Evolutionary conservation across 2,797 vertebrate species (phyloP).

Genomic region (Sebastes matsubarae): DNA sequence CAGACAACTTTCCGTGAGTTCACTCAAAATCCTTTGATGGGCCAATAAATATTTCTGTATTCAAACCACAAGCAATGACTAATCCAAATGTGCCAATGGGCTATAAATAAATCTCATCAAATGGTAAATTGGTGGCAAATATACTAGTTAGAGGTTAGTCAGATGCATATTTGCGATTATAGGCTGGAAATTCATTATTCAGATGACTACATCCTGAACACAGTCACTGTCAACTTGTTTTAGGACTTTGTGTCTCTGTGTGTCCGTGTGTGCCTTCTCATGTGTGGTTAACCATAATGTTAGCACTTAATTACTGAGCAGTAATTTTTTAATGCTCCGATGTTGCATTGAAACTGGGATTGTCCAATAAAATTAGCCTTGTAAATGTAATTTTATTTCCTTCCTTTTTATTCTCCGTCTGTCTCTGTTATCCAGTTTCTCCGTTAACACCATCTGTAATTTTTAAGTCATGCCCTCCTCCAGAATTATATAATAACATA

Average conservation of each 20-base stretch:
- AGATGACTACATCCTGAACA: neutral
- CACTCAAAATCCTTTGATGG: neutral
- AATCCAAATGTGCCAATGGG: neutral
- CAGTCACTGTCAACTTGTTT: neutral
- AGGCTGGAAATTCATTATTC: neutral
- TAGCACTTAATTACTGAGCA: slow-evolving; percentile 7
- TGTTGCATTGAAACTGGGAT: slow-evolving; percentile 29
- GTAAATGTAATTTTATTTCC: slow-evolving; percentile 30
- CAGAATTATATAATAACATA: neutral
- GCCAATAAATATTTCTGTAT: neutral
- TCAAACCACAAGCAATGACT: neutral
- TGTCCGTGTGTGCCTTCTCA: neutral
- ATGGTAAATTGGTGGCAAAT: neutral
- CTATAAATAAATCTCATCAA: neutral
- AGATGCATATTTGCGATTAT: neutral
- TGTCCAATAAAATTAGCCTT: slow-evolving; percentile 32
- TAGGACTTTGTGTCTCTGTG: neutral
- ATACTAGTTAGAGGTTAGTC: neutral
- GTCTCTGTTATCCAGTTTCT: slow-evolving; percentile 15
- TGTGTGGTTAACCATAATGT: slow-evolving; percentile 18
- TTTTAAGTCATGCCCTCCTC: slow-evolving; percentile 2
- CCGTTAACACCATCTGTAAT: slow-evolving; percentile 14
- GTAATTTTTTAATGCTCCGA: slow-evolving; percentile 29
- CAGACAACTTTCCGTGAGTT: neutral
- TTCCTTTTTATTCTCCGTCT: slow-evolving; percentile 30